Conservation (phyloP, 2,113 vertebrate genomes). For the Periophthalmus modestus region DNA sequence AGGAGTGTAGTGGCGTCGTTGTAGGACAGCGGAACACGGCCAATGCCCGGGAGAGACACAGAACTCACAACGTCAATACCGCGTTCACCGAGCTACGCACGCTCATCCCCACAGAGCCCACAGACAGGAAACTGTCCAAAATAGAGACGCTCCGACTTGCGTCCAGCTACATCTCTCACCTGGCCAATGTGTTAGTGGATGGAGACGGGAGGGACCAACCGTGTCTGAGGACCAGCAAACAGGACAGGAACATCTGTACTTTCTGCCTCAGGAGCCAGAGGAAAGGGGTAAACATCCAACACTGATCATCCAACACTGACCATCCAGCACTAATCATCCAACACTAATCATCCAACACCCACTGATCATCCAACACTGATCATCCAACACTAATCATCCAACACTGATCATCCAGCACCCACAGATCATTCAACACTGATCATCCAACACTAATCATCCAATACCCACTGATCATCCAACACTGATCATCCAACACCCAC, state of each 20-base stretch:
- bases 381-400: no score
- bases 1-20: slow-evolving; percentile 69
- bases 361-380: no score
- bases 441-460: no score
- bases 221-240: slow-evolving; percentile 79
- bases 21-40: slow-evolving; percentile 86
- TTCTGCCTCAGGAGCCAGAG: slow-evolving; percentile 94
- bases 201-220: slow-evolving; percentile 86
- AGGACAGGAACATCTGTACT: slow-evolving; percentile 89
- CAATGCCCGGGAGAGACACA: slow-evolving; percentile 88
- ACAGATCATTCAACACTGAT: no score
- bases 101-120: slow-evolving; percentile 90
- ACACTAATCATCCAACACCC: no score
- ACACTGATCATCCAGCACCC: no score
- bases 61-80: slow-evolving; percentile 91
- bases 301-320: no score
- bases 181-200: slow-evolving; percentile 87
- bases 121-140: slow-evolving; percentile 91
- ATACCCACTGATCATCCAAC: no score
- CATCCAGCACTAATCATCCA: no score
- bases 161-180: slow-evolving; percentile 91
- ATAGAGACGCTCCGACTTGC: slow-evolving; percentile 91
- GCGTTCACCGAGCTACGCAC: slow-evolving; percentile 90
- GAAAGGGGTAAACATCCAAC: slow-evolving; percentile 83
- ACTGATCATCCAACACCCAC: no score